phyloP scores from a whole-genome alignment of 64 coral and sea anemone genomes.

The Montipora efflorescens region DNA sequence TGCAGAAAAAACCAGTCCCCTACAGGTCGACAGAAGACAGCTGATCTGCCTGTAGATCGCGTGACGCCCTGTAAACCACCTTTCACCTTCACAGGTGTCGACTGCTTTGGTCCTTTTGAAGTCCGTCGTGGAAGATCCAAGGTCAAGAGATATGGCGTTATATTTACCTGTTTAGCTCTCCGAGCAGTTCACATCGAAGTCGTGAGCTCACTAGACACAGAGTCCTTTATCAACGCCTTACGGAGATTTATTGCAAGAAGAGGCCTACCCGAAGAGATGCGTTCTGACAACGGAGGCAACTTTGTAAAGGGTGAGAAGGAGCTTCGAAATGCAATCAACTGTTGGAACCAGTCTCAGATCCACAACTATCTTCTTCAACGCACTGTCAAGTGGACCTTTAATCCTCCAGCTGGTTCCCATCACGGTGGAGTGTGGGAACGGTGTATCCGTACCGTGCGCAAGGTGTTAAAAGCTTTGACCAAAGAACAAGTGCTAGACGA shows the following conservation, averaged over 20 bases:
- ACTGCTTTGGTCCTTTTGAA: not conserved
- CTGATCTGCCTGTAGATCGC: not conserved
- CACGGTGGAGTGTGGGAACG: too few relatives aligned
- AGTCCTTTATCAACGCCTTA: constrained; percentile 4
- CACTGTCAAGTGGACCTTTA: constrained; percentile 6
- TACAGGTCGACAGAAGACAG: not conserved
- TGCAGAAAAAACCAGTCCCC: too few relatives aligned
- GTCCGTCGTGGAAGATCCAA: not conserved
- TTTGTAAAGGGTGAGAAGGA: not conserved
- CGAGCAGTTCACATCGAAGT: too few relatives aligned
- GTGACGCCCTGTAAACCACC: not conserved
- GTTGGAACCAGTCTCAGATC: constrained; percentile 24
- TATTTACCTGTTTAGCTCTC: too few relatives aligned
- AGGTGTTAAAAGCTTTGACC: not conserved
- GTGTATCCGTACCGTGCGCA: not conserved
- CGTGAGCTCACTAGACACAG: too few relatives aligned
- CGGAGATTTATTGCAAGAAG: constrained; percentile 7
- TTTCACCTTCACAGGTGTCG: not conserved
- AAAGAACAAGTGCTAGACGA: not conserved
- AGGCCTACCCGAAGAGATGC: not conserved
- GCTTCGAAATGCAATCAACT: constrained; percentile 2
- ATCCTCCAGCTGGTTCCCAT: not conserved
- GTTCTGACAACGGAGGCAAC: too few relatives aligned
- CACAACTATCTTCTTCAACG: not conserved
- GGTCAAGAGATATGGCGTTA: too few relatives aligned